Evolutionary conservation across 2,113 vertebrate species (phyloP).

Genomic region (Gasterosteus aculeatus): DNA sequence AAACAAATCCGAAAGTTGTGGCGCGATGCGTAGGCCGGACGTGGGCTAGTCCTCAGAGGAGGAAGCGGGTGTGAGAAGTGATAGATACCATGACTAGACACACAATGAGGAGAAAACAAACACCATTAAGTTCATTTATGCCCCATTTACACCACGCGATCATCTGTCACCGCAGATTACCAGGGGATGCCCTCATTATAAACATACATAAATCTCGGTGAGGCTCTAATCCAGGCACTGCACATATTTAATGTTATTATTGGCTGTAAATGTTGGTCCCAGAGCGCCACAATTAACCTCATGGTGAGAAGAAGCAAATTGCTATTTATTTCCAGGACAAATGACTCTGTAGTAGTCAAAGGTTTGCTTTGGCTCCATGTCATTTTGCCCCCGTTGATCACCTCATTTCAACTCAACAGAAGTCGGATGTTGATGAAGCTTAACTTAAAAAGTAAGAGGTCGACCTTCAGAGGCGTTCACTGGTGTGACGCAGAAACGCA

Average conservation of each 20-base stretch:
- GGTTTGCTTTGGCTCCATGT: neutral
- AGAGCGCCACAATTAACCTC: neutral
- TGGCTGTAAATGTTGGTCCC: neutral
- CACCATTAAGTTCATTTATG: neutral
- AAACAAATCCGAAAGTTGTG: constrained; percentile 33
- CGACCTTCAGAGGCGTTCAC: neutral
- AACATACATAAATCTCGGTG: neutral
- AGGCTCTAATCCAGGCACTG: neutral
- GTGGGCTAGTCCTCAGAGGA: constrained; percentile 21
- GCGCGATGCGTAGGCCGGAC: constrained; percentile 34
- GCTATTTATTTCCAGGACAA: too few species aligned
- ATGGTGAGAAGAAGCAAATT: neutral
- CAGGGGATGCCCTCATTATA: neutral
- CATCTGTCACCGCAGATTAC: neutral
- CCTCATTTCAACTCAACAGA: neutral
- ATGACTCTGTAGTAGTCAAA: too few species aligned
- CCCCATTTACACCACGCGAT: neutral
- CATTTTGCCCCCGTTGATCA: neutral
- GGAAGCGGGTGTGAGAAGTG: constrained; percentile 17
- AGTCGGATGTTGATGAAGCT: too few species aligned
- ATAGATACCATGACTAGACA: neutral
- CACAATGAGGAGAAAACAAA: neutral
- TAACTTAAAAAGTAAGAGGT: neutral
- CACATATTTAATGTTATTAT: neutral
- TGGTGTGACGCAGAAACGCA: neutral